Evolutionary conservation across 1,140 invertebrate species (phyloP), one percentile per base, ranked within the genome.

Genomic region (Spodoptera litura): DNA sequence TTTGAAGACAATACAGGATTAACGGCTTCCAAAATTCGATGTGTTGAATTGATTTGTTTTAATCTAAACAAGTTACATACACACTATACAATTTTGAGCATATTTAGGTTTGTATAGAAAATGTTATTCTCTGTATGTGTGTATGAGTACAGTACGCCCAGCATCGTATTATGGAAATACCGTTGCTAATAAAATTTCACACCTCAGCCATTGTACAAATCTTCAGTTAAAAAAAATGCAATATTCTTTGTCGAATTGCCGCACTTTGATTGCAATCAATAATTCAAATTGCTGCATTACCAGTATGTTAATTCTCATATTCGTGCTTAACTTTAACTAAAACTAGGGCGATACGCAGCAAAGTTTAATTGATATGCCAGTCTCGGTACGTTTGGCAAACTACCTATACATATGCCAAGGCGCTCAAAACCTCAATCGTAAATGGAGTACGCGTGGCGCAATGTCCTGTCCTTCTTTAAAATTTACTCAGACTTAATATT

Each of bases 341-440:
- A 90, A 83, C 80, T 88, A 80, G 89, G 88, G 73, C 85, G 83
- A 66, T 75, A 80, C 76, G 81, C 44, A 78, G 78, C 77, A 79
- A 70, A 85, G 64, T 83, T 84, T 88, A 89, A 90, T 89, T 91
- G 81, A 85, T 91, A 90, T 89, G 79, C 85, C 78, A 62, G 80
- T 62, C 84, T 85, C 77, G 82, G 56, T 84, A 66, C 71, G 77
- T 88, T 87, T 84, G 80, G 83, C 82, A 91, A 88, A 59, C 72
- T 77, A 71, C 81, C 62, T 81, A 82, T 82, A 74, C 73, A 77
- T 81, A 83, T 78, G 71, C 78, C 72, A 52, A 79, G 80, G 38
- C 68, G 72, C 56, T 61, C 58, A 56, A 62, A 74, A 62, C 72
- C 58, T 74, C 38, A 13, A 66, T 76, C 59, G 25, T 51, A 76